Base-by-base conservation (phyloP, 2,888 invertebrate genomes). In the Athrips mouffetella region DNA sequence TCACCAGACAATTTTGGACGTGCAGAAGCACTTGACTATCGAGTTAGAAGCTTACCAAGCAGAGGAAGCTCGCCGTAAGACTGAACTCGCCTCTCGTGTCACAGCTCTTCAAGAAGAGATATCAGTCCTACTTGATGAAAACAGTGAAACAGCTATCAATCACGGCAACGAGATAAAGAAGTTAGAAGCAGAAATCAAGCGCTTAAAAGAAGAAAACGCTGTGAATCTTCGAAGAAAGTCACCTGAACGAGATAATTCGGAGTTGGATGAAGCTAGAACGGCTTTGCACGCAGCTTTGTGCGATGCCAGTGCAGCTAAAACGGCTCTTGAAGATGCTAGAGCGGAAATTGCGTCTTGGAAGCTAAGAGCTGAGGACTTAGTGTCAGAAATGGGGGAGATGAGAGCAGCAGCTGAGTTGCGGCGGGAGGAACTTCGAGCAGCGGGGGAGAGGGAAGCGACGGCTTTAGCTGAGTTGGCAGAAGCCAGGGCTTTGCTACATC, bases 1-100 rank as follows among this genome's bases (percentile, higher is more conserved):
- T 55, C 82, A 86, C 55, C 79, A 87, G 55, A 86, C 83, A 0
- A 83, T 88, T 16, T 60, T 86, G 39, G 89, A 89, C 47, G 76
- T 85, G 2, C 89, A 89, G 51, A 77, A 78, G 15, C 84, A 89
- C 57, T 64, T 89, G 30, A 79, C 68, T 31, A 73, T 80, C 0
- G 89, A 89, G 51, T 59, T 89, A 50, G 89, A 89, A 57, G 71
- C 65, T 41, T 69, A 73, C 45, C 88, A 89, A 58, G 75, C 71
- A 0, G 83, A 82, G 13, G 84, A 84, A 54, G 67, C 66, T 47
- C 73, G 67, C 48, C 67, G 74, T 2, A 71, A 65, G 49, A 67
- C 44, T 16, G 86, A 88, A 29, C 55, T 79, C 2, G 72, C 65
- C 45, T 66, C 68, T n/a, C 76, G 79, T 1, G 65, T 86, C 29